Evolutionary conservation across 1,140 invertebrate species (phyloP).

Genomic region (Drosophila nannoptera): DNA sequence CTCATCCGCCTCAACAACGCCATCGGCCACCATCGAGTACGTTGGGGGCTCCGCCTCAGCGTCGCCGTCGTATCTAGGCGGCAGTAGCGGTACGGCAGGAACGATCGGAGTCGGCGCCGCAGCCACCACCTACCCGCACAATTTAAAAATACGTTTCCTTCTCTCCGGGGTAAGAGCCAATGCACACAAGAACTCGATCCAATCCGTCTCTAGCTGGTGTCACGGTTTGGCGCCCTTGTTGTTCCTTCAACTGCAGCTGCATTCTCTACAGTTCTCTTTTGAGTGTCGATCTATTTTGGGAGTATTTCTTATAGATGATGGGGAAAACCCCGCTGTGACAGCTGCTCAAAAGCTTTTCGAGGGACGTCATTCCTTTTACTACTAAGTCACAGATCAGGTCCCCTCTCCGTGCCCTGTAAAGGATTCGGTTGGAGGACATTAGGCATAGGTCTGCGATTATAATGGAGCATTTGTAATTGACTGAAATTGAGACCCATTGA

Average conservation of each 20-base stretch:
- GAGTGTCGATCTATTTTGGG: conserved; percentile 30
- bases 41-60: conserved; percentile 70
- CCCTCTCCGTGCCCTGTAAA: no score
- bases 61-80: conserved; percentile 65
- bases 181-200: background rate
- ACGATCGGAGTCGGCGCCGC: conserved; percentile 45
- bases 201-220: background rate
- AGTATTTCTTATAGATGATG: conserved; percentile 5
- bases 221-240: background rate
- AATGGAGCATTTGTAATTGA: no score
- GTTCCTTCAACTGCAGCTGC: conserved; percentile 3
- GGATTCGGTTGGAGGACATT: no score
- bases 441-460: no score
- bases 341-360: conserved; percentile 19
- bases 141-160: conserved; percentile 79
- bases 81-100: conserved; percentile 16
- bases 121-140: conserved; percentile 77
- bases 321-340: conserved; percentile 11
- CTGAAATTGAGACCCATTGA: background rate
- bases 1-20: conserved; percentile 71
- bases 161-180: conserved; percentile 75
- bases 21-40: conserved; percentile 72
- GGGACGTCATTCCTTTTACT: no score
- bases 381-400: no score
- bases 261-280: background rate